Conservation (phyloP, 2,797 vertebrate genomes). For the Pangasius sanitwongsei region DNA sequence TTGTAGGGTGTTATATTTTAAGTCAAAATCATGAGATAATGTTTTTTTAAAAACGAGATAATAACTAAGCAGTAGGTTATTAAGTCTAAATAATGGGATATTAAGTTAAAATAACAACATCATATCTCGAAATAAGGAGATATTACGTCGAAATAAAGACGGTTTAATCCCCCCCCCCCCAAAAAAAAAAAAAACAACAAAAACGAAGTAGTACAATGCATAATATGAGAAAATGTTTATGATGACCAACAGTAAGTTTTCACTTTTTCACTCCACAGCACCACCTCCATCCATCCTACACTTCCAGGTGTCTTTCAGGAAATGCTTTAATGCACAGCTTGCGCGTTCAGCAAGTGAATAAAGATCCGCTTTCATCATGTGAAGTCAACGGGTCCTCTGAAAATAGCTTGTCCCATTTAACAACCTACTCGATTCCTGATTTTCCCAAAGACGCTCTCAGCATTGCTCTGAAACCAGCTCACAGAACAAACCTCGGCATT, state of each 20-base stretch:
- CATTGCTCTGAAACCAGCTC: background rate
- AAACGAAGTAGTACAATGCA: background rate
- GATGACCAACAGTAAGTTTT: background rate
- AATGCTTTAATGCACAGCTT: background rate
- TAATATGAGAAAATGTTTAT: background rate
- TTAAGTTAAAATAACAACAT: background rate
- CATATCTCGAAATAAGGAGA: background rate
- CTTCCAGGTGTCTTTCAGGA: background rate
- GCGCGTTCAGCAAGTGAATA: background rate
- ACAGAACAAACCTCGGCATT: conserved; percentile 1
- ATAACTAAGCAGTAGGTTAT: background rate
- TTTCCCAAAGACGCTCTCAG: background rate
- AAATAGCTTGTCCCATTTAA: background rate
- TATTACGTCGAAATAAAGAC: background rate
- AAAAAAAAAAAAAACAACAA: too few relatives aligned
- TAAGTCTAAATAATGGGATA: background rate
- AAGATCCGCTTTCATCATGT: background rate
- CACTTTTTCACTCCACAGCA: background rate
- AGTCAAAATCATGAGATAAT: background rate
- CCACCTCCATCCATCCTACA: background rate
- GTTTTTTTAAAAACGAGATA: background rate
- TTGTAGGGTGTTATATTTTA: background rate
- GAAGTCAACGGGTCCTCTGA: background rate
- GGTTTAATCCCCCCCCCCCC: too few relatives aligned
- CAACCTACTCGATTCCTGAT: background rate